phyloP scores from a whole-genome alignment of 2,888 invertebrate species.

The Agrotis puta region DNA sequence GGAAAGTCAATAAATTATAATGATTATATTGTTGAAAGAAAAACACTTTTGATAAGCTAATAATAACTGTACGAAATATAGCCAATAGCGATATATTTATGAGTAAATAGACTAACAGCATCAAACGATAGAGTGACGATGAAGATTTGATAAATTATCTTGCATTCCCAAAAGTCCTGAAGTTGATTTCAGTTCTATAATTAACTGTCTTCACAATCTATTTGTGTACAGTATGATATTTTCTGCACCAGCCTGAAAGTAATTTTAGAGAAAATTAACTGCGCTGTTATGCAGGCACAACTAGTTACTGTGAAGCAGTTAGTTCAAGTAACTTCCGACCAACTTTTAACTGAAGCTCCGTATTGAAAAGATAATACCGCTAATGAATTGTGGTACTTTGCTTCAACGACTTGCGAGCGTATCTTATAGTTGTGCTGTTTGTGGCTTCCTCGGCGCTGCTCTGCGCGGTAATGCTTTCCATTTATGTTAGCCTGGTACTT shows the following conservation, averaged over 20 bases:
- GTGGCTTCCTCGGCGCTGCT: conserved; percentile 17
- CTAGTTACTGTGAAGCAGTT: conserved; percentile 42
- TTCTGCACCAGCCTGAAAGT: conserved; percentile 16
- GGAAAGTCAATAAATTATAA: too few species aligned
- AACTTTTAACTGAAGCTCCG: conserved; percentile 60
- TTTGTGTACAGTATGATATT: conserved; percentile 20
- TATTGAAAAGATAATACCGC: conserved; percentile 63
- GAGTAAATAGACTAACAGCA: neutral
- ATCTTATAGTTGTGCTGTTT: conserved; percentile 18
- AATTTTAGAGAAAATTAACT: conserved; percentile 50
- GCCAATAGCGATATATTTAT: neutral
- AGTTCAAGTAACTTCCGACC: conserved; percentile 39
- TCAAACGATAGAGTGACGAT: too few species aligned
- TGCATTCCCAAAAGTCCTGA: neutral
- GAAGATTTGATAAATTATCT: neutral
- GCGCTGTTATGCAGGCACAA: conserved; percentile 49
- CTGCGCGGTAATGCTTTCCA: neutral
- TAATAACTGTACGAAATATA: neutral
- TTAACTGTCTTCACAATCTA: neutral
- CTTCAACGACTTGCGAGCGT: conserved; percentile 45
- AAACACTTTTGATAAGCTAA: neutral
- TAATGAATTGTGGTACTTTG: conserved; percentile 59
- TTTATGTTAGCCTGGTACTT: conserved; percentile 14
- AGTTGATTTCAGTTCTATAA: neutral
- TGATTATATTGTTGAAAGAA: neutral